Evolutionary conservation across 2,797 vertebrate genomes (phyloP).

Genomic region (Cottoperca gobio): DNA sequence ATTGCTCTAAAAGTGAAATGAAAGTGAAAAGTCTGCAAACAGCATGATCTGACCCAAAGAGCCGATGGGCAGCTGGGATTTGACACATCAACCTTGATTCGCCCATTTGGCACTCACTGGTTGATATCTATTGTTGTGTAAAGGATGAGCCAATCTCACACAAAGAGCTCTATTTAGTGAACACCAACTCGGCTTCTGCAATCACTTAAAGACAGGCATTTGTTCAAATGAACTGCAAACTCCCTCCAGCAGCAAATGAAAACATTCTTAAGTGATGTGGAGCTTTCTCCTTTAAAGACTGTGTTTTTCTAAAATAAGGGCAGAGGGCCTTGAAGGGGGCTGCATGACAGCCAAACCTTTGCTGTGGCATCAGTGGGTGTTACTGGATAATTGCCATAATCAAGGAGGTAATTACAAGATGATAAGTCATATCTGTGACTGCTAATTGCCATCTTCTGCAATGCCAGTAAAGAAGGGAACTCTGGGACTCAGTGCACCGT

Average conservation of each 20-base stretch:
- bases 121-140: slow-evolving; percentile 45
- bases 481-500: neutral
- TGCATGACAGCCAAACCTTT: slow-evolving; percentile 6
- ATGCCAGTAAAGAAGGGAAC: slow-evolving; percentile 1
- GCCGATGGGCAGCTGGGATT: slow-evolving; percentile 49
- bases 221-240: slow-evolving; percentile 52
- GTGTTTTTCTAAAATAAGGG: slow-evolving; percentile 33
- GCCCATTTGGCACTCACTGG: slow-evolving; percentile 29
- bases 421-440: slow-evolving; percentile 36
- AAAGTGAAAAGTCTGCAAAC: slow-evolving; percentile 34
- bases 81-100: slow-evolving; percentile 55
- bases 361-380: slow-evolving; percentile 18
- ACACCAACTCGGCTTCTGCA: slow-evolving; percentile 59
- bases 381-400: slow-evolving; percentile 19
- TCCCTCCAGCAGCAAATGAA: slow-evolving; percentile 55
- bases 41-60: slow-evolving; percentile 52
- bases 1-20: slow-evolving; percentile 61
- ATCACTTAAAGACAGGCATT: slow-evolving; percentile 65
- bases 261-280: slow-evolving; percentile 53
- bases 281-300: slow-evolving; percentile 34
- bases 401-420: slow-evolving; percentile 31
- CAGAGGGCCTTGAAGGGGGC: neutral
- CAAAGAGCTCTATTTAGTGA: slow-evolving; percentile 58
- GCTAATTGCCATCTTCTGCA: slow-evolving; percentile 28
- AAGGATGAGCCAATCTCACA: slow-evolving; percentile 57